Percentiles rank a stretch among this genome's conserved stretches.
Evolutionary conservation across 2,797 vertebrate genomes (phyloP).

Genomic region (Salmo trutta): DNA sequence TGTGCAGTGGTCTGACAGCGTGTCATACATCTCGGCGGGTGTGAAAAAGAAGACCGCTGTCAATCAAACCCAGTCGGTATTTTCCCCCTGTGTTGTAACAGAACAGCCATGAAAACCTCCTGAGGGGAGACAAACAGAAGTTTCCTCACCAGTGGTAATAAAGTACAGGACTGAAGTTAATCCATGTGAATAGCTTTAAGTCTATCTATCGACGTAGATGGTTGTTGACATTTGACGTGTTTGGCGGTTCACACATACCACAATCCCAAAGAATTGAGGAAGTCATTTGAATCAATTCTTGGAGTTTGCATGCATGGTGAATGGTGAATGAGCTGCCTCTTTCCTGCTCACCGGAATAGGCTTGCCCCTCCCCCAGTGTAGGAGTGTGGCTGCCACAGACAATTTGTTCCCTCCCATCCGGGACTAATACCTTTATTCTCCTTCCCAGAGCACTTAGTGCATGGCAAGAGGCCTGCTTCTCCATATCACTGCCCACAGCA

Average conservation of each 20-base stretch:
- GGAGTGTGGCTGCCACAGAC: slow-evolving; percentile 20
- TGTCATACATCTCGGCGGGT: neutral
- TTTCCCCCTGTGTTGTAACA: neutral
- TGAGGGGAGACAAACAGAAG: neutral
- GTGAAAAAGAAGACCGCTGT: neutral
- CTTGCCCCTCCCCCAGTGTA: neutral
- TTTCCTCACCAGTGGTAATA: too few species aligned
- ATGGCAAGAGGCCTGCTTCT: neutral
- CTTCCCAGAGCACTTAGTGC: slow-evolving; percentile 14
- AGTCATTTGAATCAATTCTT: neutral
- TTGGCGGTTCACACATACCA: neutral
- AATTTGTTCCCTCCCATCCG: neutral
- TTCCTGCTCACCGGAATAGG: too few species aligned
- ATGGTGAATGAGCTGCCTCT: neutral
- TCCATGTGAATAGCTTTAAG: too few species aligned
- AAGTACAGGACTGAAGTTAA: too few species aligned
- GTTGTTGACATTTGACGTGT: too few species aligned
- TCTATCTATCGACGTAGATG: too few species aligned
- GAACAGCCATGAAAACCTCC: neutral
- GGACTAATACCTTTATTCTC: slow-evolving; percentile 42
- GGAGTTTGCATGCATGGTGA: neutral
- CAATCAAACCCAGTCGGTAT: neutral
- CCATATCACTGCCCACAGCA: neutral
- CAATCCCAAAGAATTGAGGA: neutral
- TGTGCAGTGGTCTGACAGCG: neutral